Evolutionary conservation across 1,140 invertebrate species (phyloP).

Genomic region (Leptestheria dahalacensis): DNA sequence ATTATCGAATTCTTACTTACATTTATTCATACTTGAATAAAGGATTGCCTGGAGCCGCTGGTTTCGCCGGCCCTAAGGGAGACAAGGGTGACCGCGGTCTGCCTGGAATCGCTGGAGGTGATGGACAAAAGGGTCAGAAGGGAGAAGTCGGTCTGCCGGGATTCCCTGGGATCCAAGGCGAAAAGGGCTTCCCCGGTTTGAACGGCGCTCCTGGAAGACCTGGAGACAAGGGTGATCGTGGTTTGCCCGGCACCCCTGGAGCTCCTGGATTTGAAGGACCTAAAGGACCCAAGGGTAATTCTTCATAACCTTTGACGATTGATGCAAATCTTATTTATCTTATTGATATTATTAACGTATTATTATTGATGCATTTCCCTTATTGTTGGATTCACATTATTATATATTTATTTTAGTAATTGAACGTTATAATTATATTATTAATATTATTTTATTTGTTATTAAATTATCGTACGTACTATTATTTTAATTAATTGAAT

Average conservation of each 20-base stretch:
- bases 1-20: background rate
- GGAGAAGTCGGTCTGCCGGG: constrained; percentile 22
- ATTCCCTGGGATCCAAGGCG: constrained; percentile 16
- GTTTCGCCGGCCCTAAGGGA: constrained; percentile 70
- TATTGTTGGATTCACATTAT: too few relatives aligned
- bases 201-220: constrained; percentile 26
- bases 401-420: too few relatives aligned
- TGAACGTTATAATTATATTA: too few relatives aligned
- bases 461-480: too few relatives aligned
- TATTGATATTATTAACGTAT: too few relatives aligned
- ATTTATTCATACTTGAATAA: constrained; percentile 2
- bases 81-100: constrained; percentile 36
- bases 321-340: too few relatives aligned
- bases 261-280: constrained; percentile 31
- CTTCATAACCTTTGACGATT: too few relatives aligned
- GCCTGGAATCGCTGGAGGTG: constrained; percentile 20
- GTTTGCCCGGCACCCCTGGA: constrained; percentile 41
- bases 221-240: constrained; percentile 30
- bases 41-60: constrained; percentile 64
- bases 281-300: constrained; percentile 36
- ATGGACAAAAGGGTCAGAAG: constrained; percentile 23
- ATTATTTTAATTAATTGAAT: too few relatives aligned
- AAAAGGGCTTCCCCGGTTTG: constrained; percentile 13
- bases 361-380: too few relatives aligned
- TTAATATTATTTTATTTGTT: too few relatives aligned